Conservation (phyloP, 1,140 invertebrate species). For the Drosophila ironensis region DNA sequence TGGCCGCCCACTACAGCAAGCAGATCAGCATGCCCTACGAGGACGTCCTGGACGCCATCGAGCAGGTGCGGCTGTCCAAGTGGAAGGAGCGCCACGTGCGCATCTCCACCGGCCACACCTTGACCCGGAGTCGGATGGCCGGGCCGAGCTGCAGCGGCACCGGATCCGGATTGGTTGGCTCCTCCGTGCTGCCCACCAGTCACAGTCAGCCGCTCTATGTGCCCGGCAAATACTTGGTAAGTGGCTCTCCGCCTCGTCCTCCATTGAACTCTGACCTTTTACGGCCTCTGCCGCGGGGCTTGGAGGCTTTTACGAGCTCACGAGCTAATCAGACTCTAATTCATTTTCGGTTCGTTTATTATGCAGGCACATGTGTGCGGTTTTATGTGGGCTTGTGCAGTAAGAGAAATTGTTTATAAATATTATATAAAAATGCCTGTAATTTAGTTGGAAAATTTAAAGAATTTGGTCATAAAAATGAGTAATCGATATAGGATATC, state of each 20-base stretch:
- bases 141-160: constrained; percentile 36
- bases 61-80: constrained; percentile 85
- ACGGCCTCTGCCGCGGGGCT: constrained; percentile 12
- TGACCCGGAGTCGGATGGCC: constrained; percentile 50
- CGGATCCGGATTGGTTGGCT: constrained; percentile 51
- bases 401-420: not conserved
- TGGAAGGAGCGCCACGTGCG: constrained; percentile 86
- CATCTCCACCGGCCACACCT: constrained; percentile 82
- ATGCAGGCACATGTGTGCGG: constrained; percentile 49
- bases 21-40: constrained; percentile 94
- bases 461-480: too few relatives aligned
- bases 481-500: too few relatives aligned
- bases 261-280: constrained; percentile 50
- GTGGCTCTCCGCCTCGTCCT: constrained; percentile 50
- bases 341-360: constrained; percentile 69
- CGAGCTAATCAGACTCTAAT: constrained; percentile 69
- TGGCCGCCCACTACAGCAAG: constrained; percentile 94
- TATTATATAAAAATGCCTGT: too few relatives aligned
- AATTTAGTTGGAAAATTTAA: too few relatives aligned
- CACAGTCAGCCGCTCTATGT: constrained; percentile 90
- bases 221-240: constrained; percentile 94
- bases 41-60: constrained; percentile 89
- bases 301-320: constrained; percentile 48
- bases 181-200: constrained; percentile 81
- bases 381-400: constrained; percentile 15